These are phyloP conservation scores for Ericerus pela DNA, from an alignment of 1,140 invertebrate genomes.

Conservation along the genomic window DNA sequence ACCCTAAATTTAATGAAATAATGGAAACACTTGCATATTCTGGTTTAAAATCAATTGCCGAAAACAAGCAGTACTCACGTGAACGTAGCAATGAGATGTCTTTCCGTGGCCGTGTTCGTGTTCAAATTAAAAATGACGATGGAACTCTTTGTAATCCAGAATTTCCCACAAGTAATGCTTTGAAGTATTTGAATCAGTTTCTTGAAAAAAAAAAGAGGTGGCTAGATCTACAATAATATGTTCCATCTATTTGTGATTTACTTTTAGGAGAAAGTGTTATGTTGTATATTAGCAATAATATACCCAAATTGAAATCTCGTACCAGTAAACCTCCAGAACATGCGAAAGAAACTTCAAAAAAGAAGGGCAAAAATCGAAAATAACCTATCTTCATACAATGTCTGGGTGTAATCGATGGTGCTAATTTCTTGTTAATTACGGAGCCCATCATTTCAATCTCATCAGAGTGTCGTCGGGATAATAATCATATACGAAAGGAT, in stretches of 20 bases:
- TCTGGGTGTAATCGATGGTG: background rate
- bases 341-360: background rate
- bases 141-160: conserved; percentile 56
- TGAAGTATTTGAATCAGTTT: no score
- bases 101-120: conserved; percentile 69
- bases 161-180: conserved; percentile 47
- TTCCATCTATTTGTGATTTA: no score
- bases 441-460: no score
- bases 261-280: conserved; percentile 4
- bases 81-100: conserved; percentile 64
- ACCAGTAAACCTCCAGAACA: background rate
- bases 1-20: conserved; percentile 87
- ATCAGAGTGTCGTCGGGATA: no score
- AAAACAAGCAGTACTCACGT: conserved; percentile 86
- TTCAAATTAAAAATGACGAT: conserved; percentile 87
- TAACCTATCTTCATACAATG: background rate
- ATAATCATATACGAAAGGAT: no score
- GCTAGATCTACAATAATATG: no score
- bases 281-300: background rate
- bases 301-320: background rate
- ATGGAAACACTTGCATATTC: conserved; percentile 70
- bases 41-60: conserved; percentile 72
- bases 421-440: no score
- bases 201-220: no score
- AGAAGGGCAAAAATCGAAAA: background rate